Base-by-base conservation (phyloP, 2,888 invertebrate genomes). In the Phlogophora meticulosa region DNA sequence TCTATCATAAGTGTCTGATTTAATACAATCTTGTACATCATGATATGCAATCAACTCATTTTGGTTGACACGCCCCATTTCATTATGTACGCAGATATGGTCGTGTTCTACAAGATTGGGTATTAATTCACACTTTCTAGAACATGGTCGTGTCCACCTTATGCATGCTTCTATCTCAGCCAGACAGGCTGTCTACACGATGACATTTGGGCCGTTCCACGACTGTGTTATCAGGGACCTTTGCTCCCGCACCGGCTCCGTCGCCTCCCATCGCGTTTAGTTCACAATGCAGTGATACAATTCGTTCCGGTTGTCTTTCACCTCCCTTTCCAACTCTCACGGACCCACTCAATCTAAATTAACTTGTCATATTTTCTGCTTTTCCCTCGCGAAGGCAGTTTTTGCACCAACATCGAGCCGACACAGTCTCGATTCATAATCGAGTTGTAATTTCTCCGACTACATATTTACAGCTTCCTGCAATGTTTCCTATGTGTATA, bases 281-380 rank as follows among this genome's bases (percentile, higher is more conserved):
- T 81, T 87, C 81, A 90, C 90, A 91, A 90, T 89, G 85, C 80
- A 82, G 85, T 83, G 86, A 88, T 85, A 87, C 85, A 84, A 91
- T 94, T 87, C 84, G 93, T 92, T 92, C 90, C 92, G 93, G 88
- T 77, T 88, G 88, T 91, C 89, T 91, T 88, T 92, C 89, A 88
- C 90, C 87, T 87, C 86, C 87, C 87, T 88, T 89, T 87, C 88
- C 87, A 88, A 88, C 89, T 90, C 91, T 91, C 90, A 86, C 90
- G 85, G 80, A 76, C 84, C 80, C 85, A 85, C 88, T 93, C 91
- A 89, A 90, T 93, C 91, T 91, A 92, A 92, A 94, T 93, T 91
- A 92, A 91, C 90, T 88, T 91, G 93, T 93, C 93, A 92, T 90
- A 91, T 92, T 91, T 88, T 90, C 89, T 90, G 88, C 87, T 90